Base-by-base conservation (phyloP, 2,113 vertebrate genomes). In the Paracanthobrama guichenoti region DNA sequence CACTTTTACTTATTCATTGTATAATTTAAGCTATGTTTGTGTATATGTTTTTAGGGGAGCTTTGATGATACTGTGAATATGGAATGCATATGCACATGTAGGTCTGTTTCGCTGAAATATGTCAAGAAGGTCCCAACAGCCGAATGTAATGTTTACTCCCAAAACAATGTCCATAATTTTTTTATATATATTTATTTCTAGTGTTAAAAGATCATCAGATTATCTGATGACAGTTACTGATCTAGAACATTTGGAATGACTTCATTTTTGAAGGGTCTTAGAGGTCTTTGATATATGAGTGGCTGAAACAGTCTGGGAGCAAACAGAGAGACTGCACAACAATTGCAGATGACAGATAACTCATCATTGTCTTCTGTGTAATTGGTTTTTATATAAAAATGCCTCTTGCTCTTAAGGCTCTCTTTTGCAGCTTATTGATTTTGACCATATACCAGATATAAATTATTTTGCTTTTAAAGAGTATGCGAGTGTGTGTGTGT, bases 351-450 rank as follows among this genome's bases (percentile, higher is more conserved):
- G 18, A 57, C 50, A 78, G 75, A 78, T 60, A 59, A 78, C 35
- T 78, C 76, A 44, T 78, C 76, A 44, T 13, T 79, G 76, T 62
- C 57, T 24, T 79, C 35, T 26, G 20, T 62, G 22, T 79, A 79
- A 44, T 62, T 79, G 39, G 22, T 44, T 46, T 62, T 62, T 42
- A 18, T 26, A 78, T 35, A 78, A 6, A 26, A 79, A 62, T 59
- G 76, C n/a, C n/a, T 76, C 26, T 76, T 57, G 26, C 50, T 39
- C 74, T 79, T 78, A 78, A 42, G 76, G 1, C 12, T 59, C 22
- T n/a, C 22, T 60, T 59, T 79, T 62, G 35, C 42, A 18, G 35
- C 9, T 62, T 14, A 79, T 79, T 62, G 39, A 62, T 59, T 78
- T 78, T 42, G 66, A 59, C 10, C 6, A 42, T 59, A 39, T 62